Percentiles rank a stretch among this genome's conserved stretches.
Conservation (phyloP, 2,888 invertebrate genomes). For the Aphodius sticticus region DNA sequence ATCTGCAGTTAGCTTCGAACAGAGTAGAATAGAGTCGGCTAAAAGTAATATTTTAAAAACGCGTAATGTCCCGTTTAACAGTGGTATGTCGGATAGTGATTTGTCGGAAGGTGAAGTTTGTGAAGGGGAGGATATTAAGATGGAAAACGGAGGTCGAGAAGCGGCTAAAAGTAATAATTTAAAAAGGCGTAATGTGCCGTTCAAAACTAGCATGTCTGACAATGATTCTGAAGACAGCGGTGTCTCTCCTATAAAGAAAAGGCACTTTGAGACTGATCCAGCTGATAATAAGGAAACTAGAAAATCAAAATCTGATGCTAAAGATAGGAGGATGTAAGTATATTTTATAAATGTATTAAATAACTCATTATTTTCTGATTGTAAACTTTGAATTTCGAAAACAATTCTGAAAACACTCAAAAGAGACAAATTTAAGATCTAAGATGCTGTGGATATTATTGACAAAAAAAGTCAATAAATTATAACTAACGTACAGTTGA, state of each 20-base stretch:
- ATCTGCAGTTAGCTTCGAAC: conserved; percentile 10
- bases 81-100: background rate
- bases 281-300: background rate
- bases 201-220: conserved; percentile 4
- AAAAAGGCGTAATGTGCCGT: conserved; percentile 21
- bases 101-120: background rate
- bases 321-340: conserved; percentile 11
- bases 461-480: no score
- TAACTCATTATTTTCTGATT: background rate
- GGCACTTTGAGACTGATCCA: background rate
- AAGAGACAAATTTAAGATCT: no score
- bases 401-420: no score
- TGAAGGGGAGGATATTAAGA: no score
- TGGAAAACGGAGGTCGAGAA: background rate
- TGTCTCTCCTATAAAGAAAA: conserved; percentile 6
- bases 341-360: background rate
- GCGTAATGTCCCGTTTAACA: background rate
- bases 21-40: background rate
- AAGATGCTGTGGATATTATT: no score
- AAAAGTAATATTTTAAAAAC: background rate
- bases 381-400: no score
- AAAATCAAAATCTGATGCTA: background rate
- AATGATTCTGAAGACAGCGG: background rate
- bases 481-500: no score
- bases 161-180: conserved; percentile 7